Evolutionary conservation across 2,113 vertebrate genomes (phyloP), one percentile per base, ranked within the genome.

Genomic region (Nipponia nippon): DNA sequence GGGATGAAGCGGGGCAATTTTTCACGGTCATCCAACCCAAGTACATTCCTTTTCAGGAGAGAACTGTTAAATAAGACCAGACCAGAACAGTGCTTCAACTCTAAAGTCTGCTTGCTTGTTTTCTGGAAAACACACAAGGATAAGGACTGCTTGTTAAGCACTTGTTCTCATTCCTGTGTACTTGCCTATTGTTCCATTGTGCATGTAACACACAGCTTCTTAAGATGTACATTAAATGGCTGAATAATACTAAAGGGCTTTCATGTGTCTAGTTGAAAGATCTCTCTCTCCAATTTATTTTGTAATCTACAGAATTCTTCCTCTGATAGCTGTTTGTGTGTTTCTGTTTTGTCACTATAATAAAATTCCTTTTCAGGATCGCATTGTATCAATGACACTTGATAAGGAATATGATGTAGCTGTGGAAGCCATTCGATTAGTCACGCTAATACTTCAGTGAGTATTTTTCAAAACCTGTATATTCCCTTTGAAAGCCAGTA

Each of bases 351-450:
- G 52, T 93, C 36, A 27, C 76, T 96, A 71, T 80, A 38, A 27
- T n/a, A 1, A 26, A 11, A 18, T 62, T 96, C 55, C 72, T 84
- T 97, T 97, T 73, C 95, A 99, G 99, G 99, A 99, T 94, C 99
- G 99, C 79, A 99, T 99, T 72, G 99, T 99, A 91, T 99, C 99
- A 50, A 99, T 99, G 99, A 99, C 99, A 18, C 98, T 99, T 95
- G 99, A 99, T 98, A 99, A 99, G 96, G 99, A 99, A 96, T 99
- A 99, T 6, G 99, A 99, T 32, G 99, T 99, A 5, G 99, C 99
- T 18, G 99, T 99, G 96, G 99, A 99, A 98, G 99, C 99, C 91
- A 99, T 99, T 96, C 98, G 99, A 96, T 98, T 99, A 96, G 99
- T 99, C 92, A 99, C 99, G 4, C 98, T 99, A 92, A 99, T 99